Evolutionary conservation across 2,113 vertebrate genomes (phyloP).

Genomic region (Cinclus cinclus): DNA sequence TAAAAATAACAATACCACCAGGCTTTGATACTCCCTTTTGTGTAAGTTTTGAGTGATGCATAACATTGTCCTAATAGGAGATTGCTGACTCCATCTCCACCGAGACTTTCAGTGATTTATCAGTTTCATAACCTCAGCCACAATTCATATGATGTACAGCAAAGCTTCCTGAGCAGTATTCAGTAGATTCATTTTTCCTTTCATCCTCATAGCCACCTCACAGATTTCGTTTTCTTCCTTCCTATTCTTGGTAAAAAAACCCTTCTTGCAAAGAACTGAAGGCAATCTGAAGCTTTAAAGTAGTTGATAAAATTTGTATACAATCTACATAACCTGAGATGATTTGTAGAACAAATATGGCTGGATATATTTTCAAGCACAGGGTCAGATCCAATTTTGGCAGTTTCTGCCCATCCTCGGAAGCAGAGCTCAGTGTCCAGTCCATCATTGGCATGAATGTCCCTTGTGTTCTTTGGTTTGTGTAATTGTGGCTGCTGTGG

Average conservation of each 20-base stretch:
- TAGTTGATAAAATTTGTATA: background rate
- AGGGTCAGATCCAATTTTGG: background rate
- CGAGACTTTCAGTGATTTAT: background rate
- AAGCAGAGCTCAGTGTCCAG: background rate
- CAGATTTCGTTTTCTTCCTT: background rate
- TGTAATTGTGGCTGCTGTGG: background rate
- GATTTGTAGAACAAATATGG: background rate
- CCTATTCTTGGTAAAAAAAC: accelerated
- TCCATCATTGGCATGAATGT: background rate
- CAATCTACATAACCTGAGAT: background rate
- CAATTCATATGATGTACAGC: background rate
- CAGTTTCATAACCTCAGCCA: slow-evolving; percentile 48
- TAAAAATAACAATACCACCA: background rate
- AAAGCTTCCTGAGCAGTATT: background rate
- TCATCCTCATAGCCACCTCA: background rate
- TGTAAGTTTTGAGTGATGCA: background rate
- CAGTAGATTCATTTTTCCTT: background rate
- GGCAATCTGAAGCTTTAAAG: background rate
- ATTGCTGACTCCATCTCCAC: background rate
- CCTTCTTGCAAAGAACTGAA: background rate
- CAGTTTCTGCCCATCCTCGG: background rate
- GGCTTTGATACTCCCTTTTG: background rate
- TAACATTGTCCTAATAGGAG: background rate
- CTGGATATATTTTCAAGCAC: background rate
- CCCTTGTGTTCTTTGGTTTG: background rate